These are phyloP conservation scores for Acanthurus tractus DNA, from an alignment of 2,797 vertebrate genomes.

Conservation along the genomic window DNA sequence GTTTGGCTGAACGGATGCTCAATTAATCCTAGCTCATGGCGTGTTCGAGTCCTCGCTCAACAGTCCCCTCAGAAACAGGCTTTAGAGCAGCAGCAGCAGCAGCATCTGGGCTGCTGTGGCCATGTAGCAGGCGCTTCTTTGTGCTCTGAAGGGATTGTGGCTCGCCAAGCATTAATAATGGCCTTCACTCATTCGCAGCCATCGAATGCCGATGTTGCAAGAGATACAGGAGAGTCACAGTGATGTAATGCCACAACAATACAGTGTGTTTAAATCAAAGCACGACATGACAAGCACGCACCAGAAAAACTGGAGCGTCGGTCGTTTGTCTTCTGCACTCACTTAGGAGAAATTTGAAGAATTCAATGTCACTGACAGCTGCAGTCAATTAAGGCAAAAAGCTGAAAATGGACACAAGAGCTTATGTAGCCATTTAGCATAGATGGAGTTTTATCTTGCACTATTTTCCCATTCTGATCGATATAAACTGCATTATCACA, in stretches of 20 bases:
- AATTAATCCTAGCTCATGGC: constrained; percentile 57
- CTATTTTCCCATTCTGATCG: constrained; percentile 25
- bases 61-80: constrained; percentile 28
- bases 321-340: constrained; percentile 33
- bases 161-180: constrained; percentile 55
- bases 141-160: constrained; percentile 28
- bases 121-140: constrained; percentile 4
- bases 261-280: constrained; percentile 37
- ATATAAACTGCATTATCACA: constrained; percentile 22
- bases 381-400: constrained; percentile 41
- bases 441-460: neutral
- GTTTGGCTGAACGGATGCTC: constrained; percentile 50
- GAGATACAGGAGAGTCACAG: constrained; percentile 24
- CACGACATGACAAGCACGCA: constrained; percentile 33
- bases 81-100: constrained; percentile 16
- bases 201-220: constrained; percentile 36
- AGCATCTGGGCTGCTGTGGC: constrained; percentile 3
- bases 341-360: constrained; percentile 37
- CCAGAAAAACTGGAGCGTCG: constrained; percentile 28
- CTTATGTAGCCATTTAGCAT: neutral
- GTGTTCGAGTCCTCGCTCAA: constrained; percentile 22
- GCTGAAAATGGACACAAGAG: constrained; percentile 18
- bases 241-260: constrained; percentile 55
- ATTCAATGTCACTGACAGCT: constrained; percentile 39
- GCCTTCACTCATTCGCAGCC: constrained; percentile 34